Evolutionary conservation across 1,140 invertebrate species (phyloP), one percentile per base, ranked within the genome.

Genomic region (Pararge aegeria): DNA sequence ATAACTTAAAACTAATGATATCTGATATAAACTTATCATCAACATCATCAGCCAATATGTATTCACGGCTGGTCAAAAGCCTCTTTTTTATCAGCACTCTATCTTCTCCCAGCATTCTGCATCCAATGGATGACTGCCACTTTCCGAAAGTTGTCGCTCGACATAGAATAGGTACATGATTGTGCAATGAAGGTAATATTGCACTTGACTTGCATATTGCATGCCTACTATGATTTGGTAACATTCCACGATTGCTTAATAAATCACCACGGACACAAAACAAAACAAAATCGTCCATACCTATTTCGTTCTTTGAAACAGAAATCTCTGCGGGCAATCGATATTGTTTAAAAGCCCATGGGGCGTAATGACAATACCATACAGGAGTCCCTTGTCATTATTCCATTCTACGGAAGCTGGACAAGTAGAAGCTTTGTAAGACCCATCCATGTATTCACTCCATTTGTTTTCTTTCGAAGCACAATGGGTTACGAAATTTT

Each of bases 401-500:
- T 80, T 66, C 68, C 50, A 68, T 77, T 81, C 67, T 46, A 78
- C 71, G 79, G 75, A 82, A 83, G 78, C 80, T 68, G 69, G 69
- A 81, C 73, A 73, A 70, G 55, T 60, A 64, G 63, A 69, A 59
- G 68, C 67, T 77, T 84, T 84, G 76, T 79, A 59, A 20, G 52
- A 50, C 54, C 68, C 68, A 50, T 52, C 68, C 68, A 72, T 73
- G 71, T 83, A 73, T 78, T 78, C 74, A 62, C 68, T 64, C 55
- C 70, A 80, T 83, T 87, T 84, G 73, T 84, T 80, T 79, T 78
- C 74, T 74, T 68, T 68, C 37, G 67, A 67, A 75, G 76, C 70
- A 85, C 81, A 88, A 87, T 83, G 83, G 75, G 80, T 83, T 87
- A 83, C 62, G 68, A 56, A 75, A 63, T 42, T 61, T 69, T 64